Evolutionary conservation across 2,888 invertebrate genomes (phyloP).

Genomic region (Drosophila subquinaria): DNA sequence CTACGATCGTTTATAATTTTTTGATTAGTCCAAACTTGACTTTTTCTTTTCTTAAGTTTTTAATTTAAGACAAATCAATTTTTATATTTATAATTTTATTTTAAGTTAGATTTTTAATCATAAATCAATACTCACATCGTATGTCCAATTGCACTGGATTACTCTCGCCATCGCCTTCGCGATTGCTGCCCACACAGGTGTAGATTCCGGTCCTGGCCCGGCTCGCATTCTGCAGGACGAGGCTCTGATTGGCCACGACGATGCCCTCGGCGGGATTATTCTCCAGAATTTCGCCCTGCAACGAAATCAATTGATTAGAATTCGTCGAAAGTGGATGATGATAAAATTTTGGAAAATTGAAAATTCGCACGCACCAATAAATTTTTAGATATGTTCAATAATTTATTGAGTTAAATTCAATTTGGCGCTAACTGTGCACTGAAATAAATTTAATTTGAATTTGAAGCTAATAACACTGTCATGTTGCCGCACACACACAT

Average conservation of each 20-base stretch:
- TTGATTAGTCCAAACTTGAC: no score
- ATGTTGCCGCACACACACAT: conserved; percentile 47
- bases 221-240: conserved; percentile 94
- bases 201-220: conserved; percentile 92
- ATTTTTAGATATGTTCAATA: conserved; percentile 42
- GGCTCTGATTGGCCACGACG: conserved; percentile 94
- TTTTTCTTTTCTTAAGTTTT: not conserved
- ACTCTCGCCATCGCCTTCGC: conserved; percentile 95
- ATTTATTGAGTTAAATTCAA: conserved; percentile 78
- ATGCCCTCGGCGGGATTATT: conserved; percentile 93
- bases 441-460: conserved; percentile 80
- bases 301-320: conserved; percentile 11
- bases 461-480: conserved; percentile 81
- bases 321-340: not conserved
- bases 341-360: conserved; percentile 14
- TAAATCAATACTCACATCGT: conserved; percentile 89
- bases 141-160: conserved; percentile 94
- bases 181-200: conserved; percentile 94
- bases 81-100: no score
- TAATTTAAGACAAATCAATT: no score
- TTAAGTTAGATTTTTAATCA: no score
- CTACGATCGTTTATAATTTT: not conserved
- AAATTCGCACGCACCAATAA: conserved; percentile 19
- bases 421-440: conserved; percentile 63
- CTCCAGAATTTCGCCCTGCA: conserved; percentile 91